Base-by-base conservation (phyloP, 2,797 vertebrate genomes). In the Eidolon dupreanum region DNA sequence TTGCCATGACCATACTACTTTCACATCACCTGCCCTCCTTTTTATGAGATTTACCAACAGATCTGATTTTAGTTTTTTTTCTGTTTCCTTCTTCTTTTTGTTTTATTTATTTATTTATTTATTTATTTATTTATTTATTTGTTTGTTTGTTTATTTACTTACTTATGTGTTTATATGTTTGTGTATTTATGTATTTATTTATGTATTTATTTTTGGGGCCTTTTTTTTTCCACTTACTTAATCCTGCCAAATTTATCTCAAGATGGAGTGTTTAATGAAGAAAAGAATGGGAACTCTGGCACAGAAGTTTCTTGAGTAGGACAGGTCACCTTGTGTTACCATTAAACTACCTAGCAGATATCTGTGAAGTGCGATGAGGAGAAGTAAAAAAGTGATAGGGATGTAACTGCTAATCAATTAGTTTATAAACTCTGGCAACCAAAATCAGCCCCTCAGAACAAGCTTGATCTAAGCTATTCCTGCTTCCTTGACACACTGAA, bases 271-370 rank as follows among this genome's bases (percentile, higher is more conserved):
- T 26, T 38, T 19, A 77, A 84, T 8, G 24, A 68, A 65, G 43
- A 24, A 20, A 6, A 53, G 16, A 68, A 41, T 8, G 7, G 57
- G 57, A 51, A 31, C 24, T 66, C 9, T 0, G 15, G 22, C 2
- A 13, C 26, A 65, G 46, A 17, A 20, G 24, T 4, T 11, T 65
- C 41, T 17, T 4, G 43, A 31, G 5, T 12, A 5, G 36, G 51
- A 8, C 2, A 33, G n/a, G 33, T 28, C 61, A 31, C 8, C 2
- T 63, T 17, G 4, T 33, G 1, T 5, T 46, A 0, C 46, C 20
- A 51, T 17, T 79, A 3, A 22, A 9, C 43, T 26, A 51, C 38
- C 46, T 26, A 22, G 5, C n/a, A 82, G 63, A n/a, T 15, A 17
- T 5, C 26, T 51, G 11, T 31, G 13, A n/a, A 6, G 36, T 28